Evolutionary conservation across 2,888 invertebrate genomes (phyloP).

Genomic region (Mycalesis mineus): DNA sequence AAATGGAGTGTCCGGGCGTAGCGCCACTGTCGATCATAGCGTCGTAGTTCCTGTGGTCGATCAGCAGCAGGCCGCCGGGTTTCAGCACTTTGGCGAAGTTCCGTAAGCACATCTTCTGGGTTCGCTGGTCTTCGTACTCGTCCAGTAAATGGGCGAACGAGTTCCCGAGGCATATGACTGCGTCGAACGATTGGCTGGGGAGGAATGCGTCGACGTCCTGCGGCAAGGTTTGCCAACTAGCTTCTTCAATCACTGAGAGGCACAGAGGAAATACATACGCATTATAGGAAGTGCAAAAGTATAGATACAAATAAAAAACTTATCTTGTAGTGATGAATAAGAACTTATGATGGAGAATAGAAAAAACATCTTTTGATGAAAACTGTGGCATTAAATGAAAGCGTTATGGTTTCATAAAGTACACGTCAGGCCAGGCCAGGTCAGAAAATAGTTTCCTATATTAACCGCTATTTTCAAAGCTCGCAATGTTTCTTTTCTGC

Average conservation of each 20-base stretch:
- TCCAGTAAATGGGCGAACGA: constrained; percentile 94
- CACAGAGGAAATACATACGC: neutral
- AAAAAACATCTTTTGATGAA: too few relatives aligned
- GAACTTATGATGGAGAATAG: too few relatives aligned
- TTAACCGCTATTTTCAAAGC: too few relatives aligned
- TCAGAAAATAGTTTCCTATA: too few relatives aligned
- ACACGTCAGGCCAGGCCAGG: too few relatives aligned
- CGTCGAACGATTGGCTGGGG: constrained; percentile 86
- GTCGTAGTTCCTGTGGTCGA: constrained; percentile 94
- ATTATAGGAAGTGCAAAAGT: too few relatives aligned
- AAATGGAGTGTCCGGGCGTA: constrained; percentile 90
- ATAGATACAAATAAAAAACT: too few relatives aligned
- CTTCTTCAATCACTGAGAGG: constrained; percentile 89
- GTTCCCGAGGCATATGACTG: constrained; percentile 93
- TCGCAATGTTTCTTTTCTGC: too few relatives aligned
- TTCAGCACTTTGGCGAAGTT: constrained; percentile 91
- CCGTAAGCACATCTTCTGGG: constrained; percentile 86
- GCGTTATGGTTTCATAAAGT: too few relatives aligned
- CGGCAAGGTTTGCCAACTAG: constrained; percentile 90
- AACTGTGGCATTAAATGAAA: too few relatives aligned
- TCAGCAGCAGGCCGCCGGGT: constrained; percentile 89
- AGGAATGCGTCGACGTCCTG: constrained; percentile 82
- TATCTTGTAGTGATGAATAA: too few relatives aligned
- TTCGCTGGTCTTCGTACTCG: constrained; percentile 85
- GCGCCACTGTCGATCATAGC: constrained; percentile 85